Evolutionary conservation across 2,888 invertebrate species (phyloP), one percentile per base, ranked within the genome.

Genomic region (Epirrhoe alternata): DNA sequence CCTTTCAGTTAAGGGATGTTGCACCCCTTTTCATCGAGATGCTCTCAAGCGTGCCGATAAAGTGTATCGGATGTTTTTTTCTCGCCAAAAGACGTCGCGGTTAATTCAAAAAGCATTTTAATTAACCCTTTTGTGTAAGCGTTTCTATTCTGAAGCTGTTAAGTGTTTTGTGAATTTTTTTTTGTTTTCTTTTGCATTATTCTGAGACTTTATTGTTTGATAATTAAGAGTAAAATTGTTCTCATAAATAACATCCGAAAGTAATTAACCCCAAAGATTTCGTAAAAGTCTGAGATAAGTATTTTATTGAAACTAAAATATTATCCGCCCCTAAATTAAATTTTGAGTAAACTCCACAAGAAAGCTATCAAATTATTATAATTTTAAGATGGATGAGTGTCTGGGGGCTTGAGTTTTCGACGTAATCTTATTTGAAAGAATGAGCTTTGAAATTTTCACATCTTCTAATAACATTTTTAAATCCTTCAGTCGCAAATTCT

Each of bases 41-140:
- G 62, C 74, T 73, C 69, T 70, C 72, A 72, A 77, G 78, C 70
- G 78, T 70, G 64, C 75, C 75, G 77, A 83, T 80, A 59, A 83
- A 82, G 81, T 78, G 80, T 81, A 82, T 79, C 77, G 77, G 74
- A 72, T 72, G 71, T 76, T 77, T 76, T 79, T 79, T 74, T 54
- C 67, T 64, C 59, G 60, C 69, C 51, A 45, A 68, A 66, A 64
- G 64, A 68, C 66, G 58, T 56, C 12, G 55, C 35, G 61, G 59
- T 59, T 60, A 49, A 66, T 57, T 50, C 52, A 24, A 54, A 30
- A 47, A 62, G 53, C 58, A 54, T 61, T 61, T 33, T 47, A 61
- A 64, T 54, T 5, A 30, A 16, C 61, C 61, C 54, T 60, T 51
- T 60, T 60, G 54, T 55, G 54, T 55, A 64, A 64, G 31, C 30